phyloP scores from a whole-genome alignment of 2,113 vertebrate species.

The Microtus oregoni region DNA sequence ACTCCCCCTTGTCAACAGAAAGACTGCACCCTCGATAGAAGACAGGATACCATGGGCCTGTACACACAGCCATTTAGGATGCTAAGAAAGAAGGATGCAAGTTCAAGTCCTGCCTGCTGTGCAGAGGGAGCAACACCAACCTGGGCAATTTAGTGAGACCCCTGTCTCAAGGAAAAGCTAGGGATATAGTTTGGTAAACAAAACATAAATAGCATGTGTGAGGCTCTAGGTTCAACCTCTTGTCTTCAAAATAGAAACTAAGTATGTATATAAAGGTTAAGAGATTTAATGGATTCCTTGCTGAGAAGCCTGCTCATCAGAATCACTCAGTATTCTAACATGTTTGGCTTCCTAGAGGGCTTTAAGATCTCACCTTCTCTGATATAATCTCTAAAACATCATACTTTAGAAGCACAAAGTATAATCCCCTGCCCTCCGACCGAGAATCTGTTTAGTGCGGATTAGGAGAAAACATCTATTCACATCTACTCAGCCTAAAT shows the following conservation, averaged over 20 bases:
- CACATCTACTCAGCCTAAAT: background rate
- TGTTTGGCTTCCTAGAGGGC: background rate
- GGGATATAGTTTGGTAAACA: no score
- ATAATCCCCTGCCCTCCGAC: rapidly evolving
- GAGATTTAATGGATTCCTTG: background rate
- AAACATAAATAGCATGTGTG: background rate
- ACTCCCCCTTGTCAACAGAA: background rate
- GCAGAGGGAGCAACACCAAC: background rate
- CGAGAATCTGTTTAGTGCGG: background rate
- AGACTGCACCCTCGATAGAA: background rate
- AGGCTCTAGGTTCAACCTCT: background rate
- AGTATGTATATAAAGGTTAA: background rate
- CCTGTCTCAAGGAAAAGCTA: background rate
- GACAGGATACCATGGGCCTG: background rate
- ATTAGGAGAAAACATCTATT: background rate
- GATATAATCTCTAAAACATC: background rate
- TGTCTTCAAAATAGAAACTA: no score
- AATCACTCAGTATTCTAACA: background rate
- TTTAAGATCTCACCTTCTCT: background rate
- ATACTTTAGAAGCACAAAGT: background rate
- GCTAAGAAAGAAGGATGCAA: background rate
- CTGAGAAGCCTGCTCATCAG: background rate
- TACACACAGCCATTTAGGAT: no score
- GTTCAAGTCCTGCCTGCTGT: background rate
- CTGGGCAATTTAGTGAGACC: background rate